A percentile compares a stretch with the other conserved stretches of the same genome.
These are phyloP conservation scores for Lophura nycthemera DNA, from an alignment of 2,113 vertebrate species.

Conservation along the genomic window DNA sequence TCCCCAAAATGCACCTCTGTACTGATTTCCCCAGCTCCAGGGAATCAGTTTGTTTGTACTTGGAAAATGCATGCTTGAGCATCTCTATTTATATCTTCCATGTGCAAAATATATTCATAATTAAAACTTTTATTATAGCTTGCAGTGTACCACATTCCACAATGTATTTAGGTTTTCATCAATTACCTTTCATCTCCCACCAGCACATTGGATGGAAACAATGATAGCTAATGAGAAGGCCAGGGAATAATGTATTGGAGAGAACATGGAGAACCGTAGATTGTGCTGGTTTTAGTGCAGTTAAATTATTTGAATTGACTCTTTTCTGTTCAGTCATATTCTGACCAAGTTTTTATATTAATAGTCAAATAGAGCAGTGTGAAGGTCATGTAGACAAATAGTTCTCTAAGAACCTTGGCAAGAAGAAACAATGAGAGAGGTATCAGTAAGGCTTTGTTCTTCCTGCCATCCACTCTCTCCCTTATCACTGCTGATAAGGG, in stretches of 20 bases:
- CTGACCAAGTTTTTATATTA: constrained; percentile 36
- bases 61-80: neutral
- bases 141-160: neutral
- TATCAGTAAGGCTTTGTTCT: constrained; percentile 22
- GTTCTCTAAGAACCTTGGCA: neutral
- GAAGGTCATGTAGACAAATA: constrained; percentile 28
- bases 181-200: constrained; percentile 37
- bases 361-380: neutral
- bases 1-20: neutral
- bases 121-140: constrained; percentile 1
- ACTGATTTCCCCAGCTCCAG: neutral
- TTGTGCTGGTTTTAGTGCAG: constrained; percentile 2
- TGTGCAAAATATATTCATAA: neutral
- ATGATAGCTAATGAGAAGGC: constrained; percentile 16
- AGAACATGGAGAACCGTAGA: neutral
- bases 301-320: neutral
- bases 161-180: neutral
- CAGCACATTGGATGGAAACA: neutral
- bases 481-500: neutral
- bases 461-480: neutral
- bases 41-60: neutral
- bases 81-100: constrained; percentile 23
- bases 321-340: neutral
- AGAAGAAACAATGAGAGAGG: constrained; percentile 17
- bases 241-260: neutral